Evolutionary conservation across 2,797 vertebrate species (phyloP).

Genomic region (Crenuchus spilurus): DNA sequence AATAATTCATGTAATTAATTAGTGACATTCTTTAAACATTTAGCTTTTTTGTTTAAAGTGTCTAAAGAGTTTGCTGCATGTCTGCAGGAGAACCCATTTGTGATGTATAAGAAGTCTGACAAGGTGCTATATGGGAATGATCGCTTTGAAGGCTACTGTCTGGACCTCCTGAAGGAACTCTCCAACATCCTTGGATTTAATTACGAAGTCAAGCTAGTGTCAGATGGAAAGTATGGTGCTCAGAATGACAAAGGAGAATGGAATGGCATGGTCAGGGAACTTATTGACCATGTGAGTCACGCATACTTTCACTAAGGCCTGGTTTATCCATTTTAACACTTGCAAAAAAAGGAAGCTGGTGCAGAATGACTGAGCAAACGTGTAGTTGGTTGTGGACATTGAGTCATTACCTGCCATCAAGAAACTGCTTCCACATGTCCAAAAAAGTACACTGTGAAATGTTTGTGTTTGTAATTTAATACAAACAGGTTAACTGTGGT

Average conservation of each 20-base stretch:
- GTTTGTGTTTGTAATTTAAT: no score
- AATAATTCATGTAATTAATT: no score
- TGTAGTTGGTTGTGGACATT: not conserved
- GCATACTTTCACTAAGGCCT: not conserved
- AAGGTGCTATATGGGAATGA: slow-evolving; percentile 94
- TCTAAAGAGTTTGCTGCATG: slow-evolving; percentile 12
- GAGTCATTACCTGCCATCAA: no score
- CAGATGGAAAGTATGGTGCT: slow-evolving; percentile 95
- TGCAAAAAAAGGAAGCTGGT: not conserved
- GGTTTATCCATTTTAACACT: not conserved
- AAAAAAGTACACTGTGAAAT: no score
- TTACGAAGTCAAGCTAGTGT: slow-evolving; percentile 94
- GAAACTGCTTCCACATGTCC: not conserved
- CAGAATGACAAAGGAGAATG: slow-evolving; percentile 98
- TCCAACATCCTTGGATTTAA: slow-evolving; percentile 95
- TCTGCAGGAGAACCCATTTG: slow-evolving; percentile 94
- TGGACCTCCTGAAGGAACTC: slow-evolving; percentile 94
- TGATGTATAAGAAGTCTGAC: slow-evolving; percentile 96
- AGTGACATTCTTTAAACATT: not conserved
- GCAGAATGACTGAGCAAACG: not conserved
- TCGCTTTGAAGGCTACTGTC: slow-evolving; percentile 95
- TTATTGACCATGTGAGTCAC: slow-evolving; percentile 94
- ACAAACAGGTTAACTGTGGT: no score
- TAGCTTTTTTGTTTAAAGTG: not conserved
- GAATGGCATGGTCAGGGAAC: slow-evolving; percentile 98